Percentiles rank a stretch among this genome's conserved stretches.
Evolutionary conservation across 1,140 invertebrate genomes (phyloP).

Genomic region (Plodia interpunctella): DNA sequence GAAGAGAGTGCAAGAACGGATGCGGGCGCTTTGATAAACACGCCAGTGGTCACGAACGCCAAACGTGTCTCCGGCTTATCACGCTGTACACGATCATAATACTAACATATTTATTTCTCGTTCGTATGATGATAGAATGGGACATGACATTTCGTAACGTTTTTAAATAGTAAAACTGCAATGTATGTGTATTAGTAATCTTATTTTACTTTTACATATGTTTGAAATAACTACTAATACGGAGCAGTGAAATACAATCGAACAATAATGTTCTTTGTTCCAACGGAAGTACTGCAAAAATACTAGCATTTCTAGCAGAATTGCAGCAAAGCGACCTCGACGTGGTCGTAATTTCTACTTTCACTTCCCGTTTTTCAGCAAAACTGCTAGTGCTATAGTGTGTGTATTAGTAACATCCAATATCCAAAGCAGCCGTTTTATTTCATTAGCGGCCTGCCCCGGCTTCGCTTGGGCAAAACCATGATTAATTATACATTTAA

Average conservation of each 20-base stretch:
- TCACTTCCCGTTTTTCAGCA: neutral
- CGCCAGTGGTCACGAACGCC: conserved; percentile 31
- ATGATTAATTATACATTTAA: too few relatives aligned
- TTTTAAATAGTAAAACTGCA: neutral
- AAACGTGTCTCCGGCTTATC: conserved; percentile 40
- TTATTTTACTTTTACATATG: too few relatives aligned
- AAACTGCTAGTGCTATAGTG: neutral
- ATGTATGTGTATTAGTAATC: neutral
- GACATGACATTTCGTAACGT: conserved; percentile 1
- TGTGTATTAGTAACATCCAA: too few relatives aligned
- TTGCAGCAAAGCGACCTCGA: conserved; percentile 14
- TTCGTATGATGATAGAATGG: conserved; percentile 7
- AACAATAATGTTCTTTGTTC: conserved; percentile 10
- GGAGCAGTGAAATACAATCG: neutral
- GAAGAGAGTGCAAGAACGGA: conserved; percentile 23
- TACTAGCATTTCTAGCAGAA: conserved; percentile 16
- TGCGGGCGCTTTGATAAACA: conserved; percentile 32
- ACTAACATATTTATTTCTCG: conserved; percentile 17
- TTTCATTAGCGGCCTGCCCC: too few relatives aligned
- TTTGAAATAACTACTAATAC: neutral
- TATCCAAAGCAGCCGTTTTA: too few relatives aligned
- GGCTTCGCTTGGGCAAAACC: too few relatives aligned
- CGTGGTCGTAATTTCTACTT: neutral
- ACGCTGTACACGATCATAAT: conserved; percentile 28
- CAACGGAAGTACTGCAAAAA: conserved; percentile 21